Conservation (phyloP, 2,888 invertebrate species). For the Lepidochrysops patricia region DNA sequence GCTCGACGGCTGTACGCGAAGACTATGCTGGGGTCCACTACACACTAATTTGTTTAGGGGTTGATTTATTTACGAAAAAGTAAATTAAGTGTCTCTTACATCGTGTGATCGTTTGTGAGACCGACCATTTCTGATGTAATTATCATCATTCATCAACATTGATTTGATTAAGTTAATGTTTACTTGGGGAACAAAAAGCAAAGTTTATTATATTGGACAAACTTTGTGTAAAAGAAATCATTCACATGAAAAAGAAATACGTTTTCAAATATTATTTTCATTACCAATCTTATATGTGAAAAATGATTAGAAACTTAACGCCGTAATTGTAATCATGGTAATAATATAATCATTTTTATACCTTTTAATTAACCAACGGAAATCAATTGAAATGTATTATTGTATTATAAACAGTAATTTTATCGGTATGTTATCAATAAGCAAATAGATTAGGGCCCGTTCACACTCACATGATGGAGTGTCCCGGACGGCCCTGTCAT, state of each 20-base stretch:
- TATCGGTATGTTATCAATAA: neutral
- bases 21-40: neutral
- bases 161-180: neutral
- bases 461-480: neutral
- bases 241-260: no score
- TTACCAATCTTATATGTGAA: no score
- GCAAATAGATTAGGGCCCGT: neutral
- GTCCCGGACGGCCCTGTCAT: neutral
- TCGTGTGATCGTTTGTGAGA: no score
- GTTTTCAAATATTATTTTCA: no score
- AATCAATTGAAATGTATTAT: no score
- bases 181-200: neutral
- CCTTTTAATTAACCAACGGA: no score
- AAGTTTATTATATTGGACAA: no score
- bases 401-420: neutral
- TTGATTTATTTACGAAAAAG: slow-evolving; percentile 7
- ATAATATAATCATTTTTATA: no score
- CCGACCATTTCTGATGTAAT: neutral
- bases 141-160: neutral
- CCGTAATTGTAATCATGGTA: no score
- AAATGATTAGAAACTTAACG: no score
- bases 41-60: slow-evolving; percentile 9
- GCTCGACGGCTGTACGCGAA: neutral
- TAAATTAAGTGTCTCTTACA: neutral
- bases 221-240: no score